Evolutionary conservation across 2,888 invertebrate species (phyloP), one percentile per base, ranked within the genome.

Genomic region (Apodemia duryi): DNA sequence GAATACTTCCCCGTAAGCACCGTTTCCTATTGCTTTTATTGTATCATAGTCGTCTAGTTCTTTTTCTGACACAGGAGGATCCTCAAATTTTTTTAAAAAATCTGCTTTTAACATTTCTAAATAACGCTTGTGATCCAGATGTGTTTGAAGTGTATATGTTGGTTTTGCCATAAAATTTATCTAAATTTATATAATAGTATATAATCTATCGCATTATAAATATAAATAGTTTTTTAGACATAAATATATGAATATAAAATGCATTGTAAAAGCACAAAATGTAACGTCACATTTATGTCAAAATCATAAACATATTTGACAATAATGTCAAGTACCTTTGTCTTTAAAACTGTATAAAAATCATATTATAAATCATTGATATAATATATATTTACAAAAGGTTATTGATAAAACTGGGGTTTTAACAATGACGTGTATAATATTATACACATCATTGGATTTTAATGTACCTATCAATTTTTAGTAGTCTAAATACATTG

Each of bases 1-100:
- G 82, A 96, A 95, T 13, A 98, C 98, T 73, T 96, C 94, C 4
- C 98, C 98, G 81, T 98, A 98, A 0, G 97, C 97, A 5, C 98
- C 98, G 1, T 95, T 95, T 1, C 98, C 98, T 61, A 98, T 91
- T 0, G 96, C 96, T 79, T 95, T 95, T 62, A 96, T 89, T 68
- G 93, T 86, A 69, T 96, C 95, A 79, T 94, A 98, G 76, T 97
- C 95, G 2, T 93, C 87, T 49, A 71, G 62, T 49, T 67, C 71
- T 69, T 78, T 83, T 7, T 78, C 73, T 46, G 49, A 66, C 1
- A 0, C 1, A 5, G 71, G 70, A 10, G 78, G 71, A 0, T 81
- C 74, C 49, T 73, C 65, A 67, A 72, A 84, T 69, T 73, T 84
- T 57, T 72, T 80, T 32, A 66, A 1, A 74, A 92, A 92, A 61